phyloP scores from a whole-genome alignment of 2,797 vertebrate species.

The Leptoclinus maculatus region DNA sequence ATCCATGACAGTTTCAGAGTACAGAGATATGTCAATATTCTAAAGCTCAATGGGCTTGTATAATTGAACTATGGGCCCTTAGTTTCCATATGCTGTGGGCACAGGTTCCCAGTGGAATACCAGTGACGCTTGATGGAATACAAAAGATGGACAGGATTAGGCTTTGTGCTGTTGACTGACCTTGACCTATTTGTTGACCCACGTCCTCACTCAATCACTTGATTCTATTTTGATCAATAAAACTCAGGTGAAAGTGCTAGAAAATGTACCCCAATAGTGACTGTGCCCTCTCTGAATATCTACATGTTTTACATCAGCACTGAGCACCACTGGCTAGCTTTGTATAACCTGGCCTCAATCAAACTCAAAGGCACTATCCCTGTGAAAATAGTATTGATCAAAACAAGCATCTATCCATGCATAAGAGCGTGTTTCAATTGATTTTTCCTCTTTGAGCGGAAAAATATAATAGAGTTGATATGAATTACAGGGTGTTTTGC shows the following conservation, averaged over 20 bases:
- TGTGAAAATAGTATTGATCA: slow-evolving; percentile 86
- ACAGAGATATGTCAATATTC: slow-evolving; percentile 81
- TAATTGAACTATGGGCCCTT: slow-evolving; percentile 78
- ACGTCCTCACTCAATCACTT: slow-evolving; percentile 77
- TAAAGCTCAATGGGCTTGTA: slow-evolving; percentile 76
- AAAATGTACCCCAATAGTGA: slow-evolving; percentile 57
- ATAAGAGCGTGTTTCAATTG: slow-evolving; percentile 84
- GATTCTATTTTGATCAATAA: slow-evolving; percentile 75
- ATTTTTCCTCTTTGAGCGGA: slow-evolving; percentile 82
- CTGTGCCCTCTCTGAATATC: slow-evolving; percentile 52
- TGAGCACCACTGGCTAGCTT: slow-evolving; percentile 49
- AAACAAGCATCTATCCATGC: slow-evolving; percentile 79
- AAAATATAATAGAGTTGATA: slow-evolving; percentile 83
- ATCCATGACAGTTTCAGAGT: slow-evolving; percentile 81
- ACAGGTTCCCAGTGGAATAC: slow-evolving; percentile 77
- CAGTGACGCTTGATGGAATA: slow-evolving; percentile 77
- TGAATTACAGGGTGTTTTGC: slow-evolving; percentile 88
- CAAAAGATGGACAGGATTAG: slow-evolving; percentile 73
- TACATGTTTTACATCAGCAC: slow-evolving; percentile 52
- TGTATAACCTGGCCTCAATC: slow-evolving; percentile 77
- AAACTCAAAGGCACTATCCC: slow-evolving; percentile 79
- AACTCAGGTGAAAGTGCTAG: slow-evolving; percentile 65
- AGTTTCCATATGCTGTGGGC: slow-evolving; percentile 77
- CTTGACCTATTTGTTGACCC: slow-evolving; percentile 84
- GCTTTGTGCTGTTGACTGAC: slow-evolving; percentile 79